Percentiles rank a stretch among this genome's conserved stretches.
These are phyloP conservation scores for Gerris buenoi DNA, from an alignment of 1,140 invertebrate genomes.

Conservation along the genomic window DNA sequence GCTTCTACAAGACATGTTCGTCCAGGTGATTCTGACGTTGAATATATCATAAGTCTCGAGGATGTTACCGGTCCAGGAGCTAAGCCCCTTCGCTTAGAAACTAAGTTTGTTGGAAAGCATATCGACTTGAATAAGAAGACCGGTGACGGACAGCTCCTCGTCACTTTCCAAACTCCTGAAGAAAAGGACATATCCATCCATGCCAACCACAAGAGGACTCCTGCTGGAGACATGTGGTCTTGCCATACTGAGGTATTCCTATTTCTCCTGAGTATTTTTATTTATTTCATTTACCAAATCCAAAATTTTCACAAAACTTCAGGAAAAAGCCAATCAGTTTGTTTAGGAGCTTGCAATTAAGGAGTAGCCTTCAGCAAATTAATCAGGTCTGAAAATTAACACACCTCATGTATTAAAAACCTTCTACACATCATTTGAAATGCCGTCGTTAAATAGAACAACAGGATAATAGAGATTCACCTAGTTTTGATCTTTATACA, in stretches of 20 bases:
- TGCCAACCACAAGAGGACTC: not conserved
- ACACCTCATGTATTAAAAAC: too few species aligned
- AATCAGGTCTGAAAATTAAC: too few species aligned
- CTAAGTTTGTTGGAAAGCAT: not conserved
- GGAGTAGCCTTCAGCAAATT: too few species aligned
- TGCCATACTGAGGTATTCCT: not conserved
- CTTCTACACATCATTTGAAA: too few species aligned
- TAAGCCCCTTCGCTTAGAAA: not conserved
- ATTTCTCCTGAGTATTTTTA: too few species aligned
- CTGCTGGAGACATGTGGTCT: not conserved
- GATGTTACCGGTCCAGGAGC: not conserved
- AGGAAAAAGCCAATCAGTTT: too few species aligned
- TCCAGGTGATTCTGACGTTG: not conserved
- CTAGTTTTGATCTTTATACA: too few species aligned
- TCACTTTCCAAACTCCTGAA: not conserved
- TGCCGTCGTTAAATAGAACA: too few species aligned
- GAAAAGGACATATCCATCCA: not conserved
- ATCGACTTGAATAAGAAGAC: not conserved
- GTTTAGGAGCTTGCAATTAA: too few species aligned
- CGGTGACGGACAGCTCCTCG: not conserved
- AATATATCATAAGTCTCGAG: not conserved
- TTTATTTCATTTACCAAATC: too few species aligned
- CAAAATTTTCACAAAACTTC: too few species aligned
- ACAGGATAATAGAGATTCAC: too few species aligned
- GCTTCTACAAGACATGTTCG: not conserved